Evolutionary conservation across 1,140 invertebrate species (phyloP).

Genomic region (Eupristina koningsbergeri): DNA sequence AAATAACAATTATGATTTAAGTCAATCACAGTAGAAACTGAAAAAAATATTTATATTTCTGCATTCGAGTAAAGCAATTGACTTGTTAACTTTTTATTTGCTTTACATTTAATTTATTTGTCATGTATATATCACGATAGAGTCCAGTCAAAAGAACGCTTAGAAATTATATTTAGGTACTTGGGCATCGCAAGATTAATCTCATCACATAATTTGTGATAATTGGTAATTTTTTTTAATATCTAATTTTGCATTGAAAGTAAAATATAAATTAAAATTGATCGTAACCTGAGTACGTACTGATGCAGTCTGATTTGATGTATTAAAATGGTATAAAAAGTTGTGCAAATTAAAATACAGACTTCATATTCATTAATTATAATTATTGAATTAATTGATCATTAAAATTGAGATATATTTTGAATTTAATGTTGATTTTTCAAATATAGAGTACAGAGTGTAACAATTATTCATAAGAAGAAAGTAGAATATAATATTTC

Average conservation of each 20-base stretch:
- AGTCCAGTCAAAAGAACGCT: constrained; percentile 22
- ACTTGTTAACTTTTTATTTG: not conserved
- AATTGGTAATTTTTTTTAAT: not conserved
- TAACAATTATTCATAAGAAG: not conserved
- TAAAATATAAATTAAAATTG: constrained; percentile 4
- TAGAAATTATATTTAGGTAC: constrained; percentile 24
- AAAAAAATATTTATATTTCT: not conserved
- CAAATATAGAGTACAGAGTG: not conserved
- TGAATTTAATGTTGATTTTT: not conserved
- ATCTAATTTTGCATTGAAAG: not conserved
- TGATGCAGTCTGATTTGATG: not conserved
- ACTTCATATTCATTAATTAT: constrained; percentile 7
- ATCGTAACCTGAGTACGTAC: constrained; percentile 17
- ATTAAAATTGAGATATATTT: constrained; percentile 9
- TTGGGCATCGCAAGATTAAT: constrained; percentile 1
- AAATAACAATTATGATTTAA: constrained; percentile 6
- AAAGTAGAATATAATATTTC: not conserved
- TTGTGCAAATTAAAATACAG: constrained; percentile 24
- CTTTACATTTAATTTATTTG: not conserved
- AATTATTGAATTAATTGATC: constrained; percentile 16
- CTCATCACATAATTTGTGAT: constrained; percentile 31
- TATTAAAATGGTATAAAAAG: constrained; percentile 24
- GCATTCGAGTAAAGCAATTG: not conserved
- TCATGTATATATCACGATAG: constrained; percentile 26
- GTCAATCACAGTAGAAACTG: constrained; percentile 15